Conservation (phyloP, 2,113 vertebrate species). For the Anhinga rufa region DNA sequence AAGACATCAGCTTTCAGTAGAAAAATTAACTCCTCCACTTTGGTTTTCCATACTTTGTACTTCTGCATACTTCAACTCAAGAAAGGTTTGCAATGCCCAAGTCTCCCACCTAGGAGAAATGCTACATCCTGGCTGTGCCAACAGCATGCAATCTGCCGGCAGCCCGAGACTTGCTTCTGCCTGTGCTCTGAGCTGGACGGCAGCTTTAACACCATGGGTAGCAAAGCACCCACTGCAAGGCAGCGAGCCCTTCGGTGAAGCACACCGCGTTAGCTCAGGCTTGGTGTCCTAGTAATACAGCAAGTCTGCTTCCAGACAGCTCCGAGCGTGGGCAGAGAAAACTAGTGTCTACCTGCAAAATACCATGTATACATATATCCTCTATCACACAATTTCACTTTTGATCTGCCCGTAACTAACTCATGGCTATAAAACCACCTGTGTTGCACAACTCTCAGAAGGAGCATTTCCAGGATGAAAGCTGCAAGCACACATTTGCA, state of each 20-base stretch:
- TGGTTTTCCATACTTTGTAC: not conserved
- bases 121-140: not conserved
- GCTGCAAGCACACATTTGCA: not conserved
- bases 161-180: not conserved
- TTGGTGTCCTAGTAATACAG: not conserved
- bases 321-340: not conserved
- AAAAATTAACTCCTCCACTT: not conserved
- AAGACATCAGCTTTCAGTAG: not conserved
- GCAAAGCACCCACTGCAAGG: not conserved
- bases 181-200: not conserved
- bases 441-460: not conserved
- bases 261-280: fast-evolving
- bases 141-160: fast-evolving
- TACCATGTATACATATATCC: fast-evolving
- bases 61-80: not conserved
- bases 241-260: not conserved
- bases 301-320: not conserved
- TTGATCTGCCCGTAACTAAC: not conserved
- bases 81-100: not conserved
- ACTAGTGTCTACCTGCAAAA: not conserved
- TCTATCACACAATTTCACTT: not conserved
- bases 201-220: fast-evolving
- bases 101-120: not conserved
- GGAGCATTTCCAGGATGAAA: not conserved
- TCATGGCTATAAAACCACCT: not conserved